Evolutionary conservation across 2,888 invertebrate genomes (phyloP).

Genomic region (Orthosia cruda): DNA sequence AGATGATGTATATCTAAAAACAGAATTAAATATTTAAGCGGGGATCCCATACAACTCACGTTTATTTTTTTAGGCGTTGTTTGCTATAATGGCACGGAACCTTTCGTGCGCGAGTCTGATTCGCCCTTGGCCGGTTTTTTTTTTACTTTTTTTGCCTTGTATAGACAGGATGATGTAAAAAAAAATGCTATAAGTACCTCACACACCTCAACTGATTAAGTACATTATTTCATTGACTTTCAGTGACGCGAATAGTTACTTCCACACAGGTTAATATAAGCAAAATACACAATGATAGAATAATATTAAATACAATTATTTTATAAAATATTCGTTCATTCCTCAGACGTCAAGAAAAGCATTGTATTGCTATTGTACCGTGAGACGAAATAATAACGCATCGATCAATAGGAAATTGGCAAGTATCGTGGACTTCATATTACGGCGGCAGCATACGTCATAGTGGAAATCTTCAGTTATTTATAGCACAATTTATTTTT

Average conservation of each 20-base stretch:
- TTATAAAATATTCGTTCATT: conserved; percentile 36
- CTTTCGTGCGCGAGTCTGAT: no score
- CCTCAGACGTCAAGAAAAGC: conserved; percentile 4
- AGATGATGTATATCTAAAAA: no score
- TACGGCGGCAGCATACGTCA: conserved; percentile 47
- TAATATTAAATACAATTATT: conserved; percentile 28
- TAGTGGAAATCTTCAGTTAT: conserved; percentile 61
- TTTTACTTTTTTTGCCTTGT: no score
- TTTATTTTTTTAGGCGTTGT: no score
- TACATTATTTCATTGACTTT: conserved; percentile 2
- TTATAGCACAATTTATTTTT: conserved; percentile 53
- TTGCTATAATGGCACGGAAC: no score
- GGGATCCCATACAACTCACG: no score
- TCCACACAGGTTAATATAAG: neutral
- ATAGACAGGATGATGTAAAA: no score
- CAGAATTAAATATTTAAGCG: no score
- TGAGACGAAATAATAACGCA: conserved; percentile 25
- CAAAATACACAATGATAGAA: neutral
- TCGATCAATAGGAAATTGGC: conserved; percentile 66
- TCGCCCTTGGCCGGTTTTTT: no score
- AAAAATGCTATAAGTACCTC: neutral
- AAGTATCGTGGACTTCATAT: conserved; percentile 46
- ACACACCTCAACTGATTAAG: neutral
- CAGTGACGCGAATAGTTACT: neutral
- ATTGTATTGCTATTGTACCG: conserved; percentile 6